Evolutionary conservation across 2,113 vertebrate genomes (phyloP).

Genomic region (Ploceus nigricollis): DNA sequence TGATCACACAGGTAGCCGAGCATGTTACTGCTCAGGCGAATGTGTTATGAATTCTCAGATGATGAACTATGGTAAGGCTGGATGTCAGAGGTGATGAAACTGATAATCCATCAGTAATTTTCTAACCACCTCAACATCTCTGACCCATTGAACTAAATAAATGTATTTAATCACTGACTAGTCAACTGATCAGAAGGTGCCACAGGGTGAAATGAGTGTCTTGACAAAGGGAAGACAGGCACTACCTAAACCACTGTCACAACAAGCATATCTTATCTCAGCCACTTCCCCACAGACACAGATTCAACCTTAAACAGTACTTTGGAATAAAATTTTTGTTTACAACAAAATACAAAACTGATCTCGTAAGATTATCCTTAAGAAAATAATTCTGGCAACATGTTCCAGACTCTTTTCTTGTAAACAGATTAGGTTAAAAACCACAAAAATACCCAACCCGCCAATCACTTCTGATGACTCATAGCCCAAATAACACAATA

Average conservation of each 20-base stretch:
- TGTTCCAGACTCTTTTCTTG: not conserved
- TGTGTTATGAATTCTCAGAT: slow-evolving; percentile 63
- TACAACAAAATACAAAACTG: not conserved
- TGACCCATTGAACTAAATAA: slow-evolving; percentile 81
- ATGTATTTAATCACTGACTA: slow-evolving; percentile 72
- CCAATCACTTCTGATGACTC: slow-evolving; percentile 35
- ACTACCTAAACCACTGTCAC: slow-evolving; percentile 44
- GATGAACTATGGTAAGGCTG: slow-evolving; percentile 64
- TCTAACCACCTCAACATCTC: slow-evolving; percentile 68
- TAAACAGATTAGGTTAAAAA: not conserved
- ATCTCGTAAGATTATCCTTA: not conserved
- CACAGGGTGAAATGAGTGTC: slow-evolving; percentile 17
- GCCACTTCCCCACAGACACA: not conserved
- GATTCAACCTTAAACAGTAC: not conserved
- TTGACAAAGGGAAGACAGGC: slow-evolving; percentile 53
- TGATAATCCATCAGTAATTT: slow-evolving; percentile 83
- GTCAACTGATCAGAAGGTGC: slow-evolving; percentile 66
- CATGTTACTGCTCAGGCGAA: slow-evolving; percentile 65
- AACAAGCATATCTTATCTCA: not conserved
- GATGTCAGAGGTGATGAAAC: slow-evolving; percentile 72
- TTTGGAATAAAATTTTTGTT: not conserved
- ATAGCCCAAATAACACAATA: not conserved
- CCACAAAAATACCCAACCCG: rapidly evolving
- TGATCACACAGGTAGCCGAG: slow-evolving; percentile 72
- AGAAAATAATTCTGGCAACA: not conserved